Conservation (phyloP, 2,113 vertebrate species). For the Gnathonemus longibarbis region DNA sequence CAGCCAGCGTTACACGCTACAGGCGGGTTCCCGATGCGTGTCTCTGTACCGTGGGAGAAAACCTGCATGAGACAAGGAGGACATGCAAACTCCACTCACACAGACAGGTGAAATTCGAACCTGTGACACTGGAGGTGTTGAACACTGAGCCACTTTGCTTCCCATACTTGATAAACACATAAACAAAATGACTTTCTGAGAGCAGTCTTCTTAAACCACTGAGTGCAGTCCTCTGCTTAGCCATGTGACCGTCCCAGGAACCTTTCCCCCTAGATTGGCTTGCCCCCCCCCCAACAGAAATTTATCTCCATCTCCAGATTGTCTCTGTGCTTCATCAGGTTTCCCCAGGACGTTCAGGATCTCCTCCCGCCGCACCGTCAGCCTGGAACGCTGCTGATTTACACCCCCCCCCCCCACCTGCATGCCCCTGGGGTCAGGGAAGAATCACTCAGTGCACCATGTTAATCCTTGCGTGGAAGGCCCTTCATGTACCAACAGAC, state of each 20-base stretch:
- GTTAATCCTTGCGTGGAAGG: constrained; percentile 51
- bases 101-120: not conserved
- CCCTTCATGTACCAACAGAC: constrained; percentile 23
- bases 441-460: constrained; percentile 46
- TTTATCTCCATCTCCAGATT: not conserved
- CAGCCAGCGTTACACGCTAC: not conserved
- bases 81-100: not conserved
- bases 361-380: constrained; percentile 23
- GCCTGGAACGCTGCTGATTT: constrained; percentile 47
- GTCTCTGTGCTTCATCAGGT: not conserved
- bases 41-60: not conserved
- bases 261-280: not conserved
- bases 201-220: not conserved
- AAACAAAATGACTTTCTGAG: not conserved
- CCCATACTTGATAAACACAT: not conserved
- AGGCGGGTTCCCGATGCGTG: not conserved
- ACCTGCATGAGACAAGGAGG: not conserved
- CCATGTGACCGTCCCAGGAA: not conserved
- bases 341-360: not conserved
- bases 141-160: not conserved
- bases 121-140: not conserved
- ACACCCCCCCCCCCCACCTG: constrained; percentile 32
- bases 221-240: not conserved
- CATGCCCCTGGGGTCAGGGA: constrained; percentile 44
- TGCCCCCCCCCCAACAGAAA: not conserved